Base-by-base conservation (phyloP, 1,140 invertebrate species). In the Hirudo medicinalis region DNA sequence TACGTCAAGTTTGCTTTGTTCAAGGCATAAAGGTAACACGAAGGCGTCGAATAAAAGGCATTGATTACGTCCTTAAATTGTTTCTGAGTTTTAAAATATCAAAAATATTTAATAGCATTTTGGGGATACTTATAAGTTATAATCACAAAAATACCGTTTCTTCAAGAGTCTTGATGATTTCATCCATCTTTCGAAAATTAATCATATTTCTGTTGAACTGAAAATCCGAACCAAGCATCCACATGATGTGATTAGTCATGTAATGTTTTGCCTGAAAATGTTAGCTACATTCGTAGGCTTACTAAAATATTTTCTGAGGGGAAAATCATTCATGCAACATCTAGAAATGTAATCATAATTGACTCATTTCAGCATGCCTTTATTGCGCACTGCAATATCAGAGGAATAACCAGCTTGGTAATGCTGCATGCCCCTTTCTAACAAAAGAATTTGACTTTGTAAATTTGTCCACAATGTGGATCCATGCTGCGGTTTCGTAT, bases 211-310 rank as follows among this genome's bases (percentile, higher is more conserved):
- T 86, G 78, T 91, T 88, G 80, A 92, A 97, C 71, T 89, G 86
- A 78, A 97, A 97, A 83, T 97, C 94, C 74, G 88, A 88, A 0
- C 94, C 94, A 92, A 96, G 96, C 4, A 92, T 92, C 66, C 95
- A 83, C 72, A 94, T 84, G 9, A 94, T 83, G 79, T 95, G 88
- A 76, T 89, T 88, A 25, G 86, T 79, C 54, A 25, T 71, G 53
- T 72, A 74, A 55, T 75, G 22, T 54, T 57, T 60, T 27, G 63
- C 49, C 73, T 75, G 75, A 69, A 25, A 72, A 49, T 49, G 15
- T 49, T 49, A 49, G 0, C 11, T 49, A 8, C 32, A 36, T 36
- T 36, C 32, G 6, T 3, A 36, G 32, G 32, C 32, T 36, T 36
- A 3, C 32, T 36, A 36, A 36, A 36, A 36, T 36, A 36, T 36